Base-by-base conservation (phyloP, 2,113 vertebrate genomes). In the Parotia lawesii region DNA sequence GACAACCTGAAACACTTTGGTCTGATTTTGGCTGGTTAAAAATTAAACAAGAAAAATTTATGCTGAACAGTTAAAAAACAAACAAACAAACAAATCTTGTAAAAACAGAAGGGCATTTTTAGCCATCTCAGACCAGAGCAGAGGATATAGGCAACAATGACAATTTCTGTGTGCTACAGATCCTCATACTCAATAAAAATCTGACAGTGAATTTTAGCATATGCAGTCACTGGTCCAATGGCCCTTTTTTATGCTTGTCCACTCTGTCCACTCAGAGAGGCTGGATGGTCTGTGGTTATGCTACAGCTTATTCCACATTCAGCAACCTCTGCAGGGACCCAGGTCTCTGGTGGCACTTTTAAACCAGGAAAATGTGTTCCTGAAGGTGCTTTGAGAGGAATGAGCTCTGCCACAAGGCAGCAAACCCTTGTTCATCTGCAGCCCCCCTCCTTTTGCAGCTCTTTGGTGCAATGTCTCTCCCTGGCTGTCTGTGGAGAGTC, bases 301-400 rank as follows among this genome's bases (percentile, higher is more conserved):
- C 20, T 64, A 58, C 16, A 60, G 57, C 28, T 76, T 20, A 42
- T 53, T 69, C 31, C 14, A 12, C 6, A 7, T 40, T 35, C 47
- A 87, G 35, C 47, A 57, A 2, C 13, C 0, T 9, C 50, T 50
- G 83, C 75, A 47, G 27, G 11, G 10, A 40, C 14, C 24, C 38
- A 24, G 22, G 14, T 20, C 23, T 50, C 74, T 38, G 7, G 25
- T 1, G 1, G 38, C 22, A 69, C 11, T 20, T 94, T 80, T 70
- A 4, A 47, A 38, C 12, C 22, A 79, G 18, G 9, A 9, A 69
- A 90, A 56, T 0, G 0, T 3, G 1, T 48, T 75, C 27, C 67
- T 65, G 22, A 20, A 69, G n/a, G 20, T 48, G 3, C 8, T 82
- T 70, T 65, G 88, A 31, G 15, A 72, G 58, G n/a, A 88, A 54